Conservation (phyloP, 2,113 vertebrate species). For the Mobula hypostoma region DNA sequence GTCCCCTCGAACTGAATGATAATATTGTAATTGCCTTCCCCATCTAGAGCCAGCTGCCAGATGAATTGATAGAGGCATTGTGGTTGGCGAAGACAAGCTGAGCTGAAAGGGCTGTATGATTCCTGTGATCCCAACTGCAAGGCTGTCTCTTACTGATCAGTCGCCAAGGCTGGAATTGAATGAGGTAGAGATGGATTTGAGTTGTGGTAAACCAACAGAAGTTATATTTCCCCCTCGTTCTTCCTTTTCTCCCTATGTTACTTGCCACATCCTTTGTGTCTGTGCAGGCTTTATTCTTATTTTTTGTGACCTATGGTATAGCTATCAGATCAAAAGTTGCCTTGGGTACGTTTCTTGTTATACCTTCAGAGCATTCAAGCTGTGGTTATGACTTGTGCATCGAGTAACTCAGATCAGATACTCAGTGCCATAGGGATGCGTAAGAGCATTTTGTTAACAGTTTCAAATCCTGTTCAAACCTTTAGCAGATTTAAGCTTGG, state of each 20-base stretch:
- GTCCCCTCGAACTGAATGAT: too few species aligned
- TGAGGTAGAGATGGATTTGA: not conserved
- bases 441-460: not conserved
- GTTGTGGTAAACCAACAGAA: not conserved
- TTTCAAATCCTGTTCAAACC: not conserved
- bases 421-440: not conserved
- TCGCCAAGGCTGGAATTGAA: not conserved
- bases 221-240: not conserved
- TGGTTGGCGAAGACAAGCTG: too few species aligned
- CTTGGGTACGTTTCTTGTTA: not conserved
- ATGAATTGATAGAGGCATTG: too few species aligned
- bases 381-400: not conserved
- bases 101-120: too few species aligned
- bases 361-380: not conserved
- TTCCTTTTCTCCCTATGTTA: not conserved
- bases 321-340: not conserved
- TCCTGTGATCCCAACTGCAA: too few species aligned
- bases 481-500: not conserved
- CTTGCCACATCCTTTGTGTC: not conserved
- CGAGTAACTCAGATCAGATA: not conserved
- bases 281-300: not conserved
- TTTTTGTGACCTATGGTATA: not conserved
- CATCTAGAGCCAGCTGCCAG: too few species aligned
- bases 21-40: too few species aligned
- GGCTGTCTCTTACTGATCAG: not conserved